Evolutionary conservation across 2,888 invertebrate genomes (phyloP), one percentile per base, ranked within the genome.

Genomic region (Dryobota labecula): DNA sequence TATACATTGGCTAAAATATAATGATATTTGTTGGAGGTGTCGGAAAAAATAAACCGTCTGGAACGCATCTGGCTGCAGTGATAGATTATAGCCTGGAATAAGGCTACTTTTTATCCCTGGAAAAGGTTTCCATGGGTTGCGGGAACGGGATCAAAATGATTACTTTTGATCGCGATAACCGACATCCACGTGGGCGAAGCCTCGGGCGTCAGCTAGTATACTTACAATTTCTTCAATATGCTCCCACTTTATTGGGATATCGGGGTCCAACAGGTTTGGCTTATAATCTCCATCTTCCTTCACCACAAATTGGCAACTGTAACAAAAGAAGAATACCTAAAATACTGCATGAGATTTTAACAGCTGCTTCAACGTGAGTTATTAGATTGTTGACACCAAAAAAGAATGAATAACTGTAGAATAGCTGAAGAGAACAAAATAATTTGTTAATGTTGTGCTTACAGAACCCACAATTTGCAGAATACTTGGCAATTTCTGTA

Each of bases 281-380:
- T 97, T 96, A 92, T 98, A 98, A 93, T 99, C 98, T 65, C 97
- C 98, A 90, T 96, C 97, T 85, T 97, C 97, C 90, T 97, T 97
- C 80, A 99, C 98, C 90, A 99, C 97, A 97, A 99, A 99, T 95
- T 99, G 99, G 94, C 99, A 99, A 95, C 99, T 98, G 88, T 73
- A 92, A 91, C 53, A 69, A 61, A 49, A 60, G 2, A 27, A 30
- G 15, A 57, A 38, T 30, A 30, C 36, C 15, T 38, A 2, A 45
- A 38, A 53, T 49, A 43, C 18, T 24, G 24, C 20, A 33, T 13
- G 5, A 36, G 0, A n/a, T 45, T 54, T 30, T 30, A 30, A 27
- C 18, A 54, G n/a, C 8, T 27, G 30, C 1, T 27, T 27, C 20
- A 11, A 43, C n/a, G 9, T 20, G 27, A 47, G n/a, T 24, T 51